These are phyloP conservation scores for Lontra canadensis DNA, from an alignment of 2,113 vertebrate species.

Conservation along the genomic window DNA sequence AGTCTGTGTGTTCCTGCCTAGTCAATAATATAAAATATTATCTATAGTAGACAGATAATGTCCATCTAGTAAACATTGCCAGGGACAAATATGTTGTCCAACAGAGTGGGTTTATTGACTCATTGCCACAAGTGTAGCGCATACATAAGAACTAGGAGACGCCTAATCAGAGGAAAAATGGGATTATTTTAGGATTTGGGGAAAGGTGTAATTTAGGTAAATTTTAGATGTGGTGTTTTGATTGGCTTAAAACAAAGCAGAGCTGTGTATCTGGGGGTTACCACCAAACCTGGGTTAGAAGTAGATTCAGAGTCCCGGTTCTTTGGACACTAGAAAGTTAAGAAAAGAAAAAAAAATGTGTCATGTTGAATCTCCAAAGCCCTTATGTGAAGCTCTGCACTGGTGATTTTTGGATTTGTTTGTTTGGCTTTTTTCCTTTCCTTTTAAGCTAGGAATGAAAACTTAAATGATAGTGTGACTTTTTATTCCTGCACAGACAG, in stretches of 20 bases:
- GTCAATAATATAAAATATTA: not conserved
- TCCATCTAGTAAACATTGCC: not conserved
- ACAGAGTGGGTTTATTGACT: not conserved
- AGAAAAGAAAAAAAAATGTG: not conserved
- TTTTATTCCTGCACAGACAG: not conserved
- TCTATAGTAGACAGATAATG: not conserved
- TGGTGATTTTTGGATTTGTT: not conserved
- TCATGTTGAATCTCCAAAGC: not conserved
- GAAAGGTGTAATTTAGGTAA: not conserved
- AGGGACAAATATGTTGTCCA: not conserved
- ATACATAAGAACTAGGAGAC: not conserved
- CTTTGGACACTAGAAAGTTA: not conserved
- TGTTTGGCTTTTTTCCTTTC: not conserved
- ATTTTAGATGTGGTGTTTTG: not conserved
- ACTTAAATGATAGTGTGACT: not conserved
- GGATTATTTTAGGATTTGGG: not conserved
- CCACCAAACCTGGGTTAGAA: not conserved
- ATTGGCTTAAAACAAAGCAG: not conserved
- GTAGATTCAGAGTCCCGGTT: not conserved
- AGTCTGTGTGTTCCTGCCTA: not conserved
- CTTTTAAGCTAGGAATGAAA: not conserved
- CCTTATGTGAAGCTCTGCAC: not conserved
- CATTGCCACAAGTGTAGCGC: not conserved
- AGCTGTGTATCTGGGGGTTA: not conserved
- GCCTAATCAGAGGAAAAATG: not conserved